A percentile compares a stretch with the other conserved stretches of the same genome.
These are phyloP conservation scores for Megalonaias nervosa DNA, from an alignment of 1,140 invertebrate species.

Conservation along the genomic window DNA sequence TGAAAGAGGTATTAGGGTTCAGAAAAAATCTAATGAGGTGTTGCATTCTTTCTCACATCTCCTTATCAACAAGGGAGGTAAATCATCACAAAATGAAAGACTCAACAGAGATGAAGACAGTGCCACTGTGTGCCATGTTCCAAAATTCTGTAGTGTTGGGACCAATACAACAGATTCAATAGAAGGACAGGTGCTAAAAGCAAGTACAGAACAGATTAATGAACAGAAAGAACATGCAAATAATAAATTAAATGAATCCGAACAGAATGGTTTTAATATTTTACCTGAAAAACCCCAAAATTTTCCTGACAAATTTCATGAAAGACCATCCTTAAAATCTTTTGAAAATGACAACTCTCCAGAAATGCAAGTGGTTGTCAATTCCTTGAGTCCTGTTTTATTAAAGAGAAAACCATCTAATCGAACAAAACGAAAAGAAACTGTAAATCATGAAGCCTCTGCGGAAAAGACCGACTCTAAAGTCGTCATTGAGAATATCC, in stretches of 20 bases:
- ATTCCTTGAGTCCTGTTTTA: constrained; percentile 59
- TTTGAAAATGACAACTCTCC: constrained; percentile 41
- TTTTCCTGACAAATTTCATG: background rate
- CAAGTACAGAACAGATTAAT: background rate
- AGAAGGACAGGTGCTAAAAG: constrained; percentile 26
- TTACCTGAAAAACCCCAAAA: background rate
- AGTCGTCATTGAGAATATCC: constrained; percentile 2
- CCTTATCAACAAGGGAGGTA: too few relatives aligned
- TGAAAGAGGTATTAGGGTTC: too few relatives aligned
- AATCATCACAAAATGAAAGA: too few relatives aligned
- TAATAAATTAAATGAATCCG: background rate
- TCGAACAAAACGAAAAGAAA: constrained; percentile 8
- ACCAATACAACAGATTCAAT: constrained; percentile 36
- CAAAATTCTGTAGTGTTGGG: background rate
- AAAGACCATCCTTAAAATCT: constrained; percentile 5
- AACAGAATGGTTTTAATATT: background rate
- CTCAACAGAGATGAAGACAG: too few relatives aligned
- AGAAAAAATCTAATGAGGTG: too few relatives aligned
- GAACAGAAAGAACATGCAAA: background rate
- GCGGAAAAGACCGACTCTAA: background rate
- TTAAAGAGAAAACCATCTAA: constrained; percentile 37
- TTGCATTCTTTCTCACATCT: too few relatives aligned
- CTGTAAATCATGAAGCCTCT: background rate
- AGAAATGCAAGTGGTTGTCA: constrained; percentile 62
- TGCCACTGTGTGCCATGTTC: too few relatives aligned